Conservation (phyloP, 2,113 vertebrate species). For the Leucopsar rothschildi region DNA sequence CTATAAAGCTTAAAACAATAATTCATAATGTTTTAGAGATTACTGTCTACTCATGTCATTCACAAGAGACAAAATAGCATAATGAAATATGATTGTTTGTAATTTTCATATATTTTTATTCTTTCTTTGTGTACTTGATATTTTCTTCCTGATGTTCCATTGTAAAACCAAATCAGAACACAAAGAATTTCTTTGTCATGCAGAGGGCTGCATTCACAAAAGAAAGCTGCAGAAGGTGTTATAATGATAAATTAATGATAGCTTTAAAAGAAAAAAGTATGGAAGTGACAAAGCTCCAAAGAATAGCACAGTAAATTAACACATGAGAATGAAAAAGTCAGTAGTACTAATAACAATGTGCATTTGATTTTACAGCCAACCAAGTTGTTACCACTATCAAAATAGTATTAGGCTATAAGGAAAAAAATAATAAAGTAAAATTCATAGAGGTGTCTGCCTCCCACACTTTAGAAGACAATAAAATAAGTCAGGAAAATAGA, state of each 20-base stretch:
- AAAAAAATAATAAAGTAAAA: constrained; percentile 2
- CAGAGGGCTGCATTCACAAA: constrained; percentile 23
- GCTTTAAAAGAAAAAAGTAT: constrained; percentile 44
- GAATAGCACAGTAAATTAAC: constrained; percentile 36
- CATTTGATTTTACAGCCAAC: constrained; percentile 21
- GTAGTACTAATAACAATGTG: not conserved
- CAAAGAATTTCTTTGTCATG: constrained; percentile 3
- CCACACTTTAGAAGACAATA: not conserved
- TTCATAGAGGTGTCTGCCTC: not conserved
- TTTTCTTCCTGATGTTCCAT: not conserved
- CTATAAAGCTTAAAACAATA: constrained; percentile 12
- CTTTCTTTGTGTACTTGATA: not conserved
- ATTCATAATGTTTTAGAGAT: constrained; percentile 12
- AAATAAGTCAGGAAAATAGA: not conserved
- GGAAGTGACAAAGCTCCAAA: constrained; percentile 43
- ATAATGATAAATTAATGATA: constrained; percentile 67
- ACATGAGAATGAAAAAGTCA: constrained; percentile 25
- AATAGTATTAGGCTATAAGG: not conserved
- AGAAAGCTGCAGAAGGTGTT: not conserved
- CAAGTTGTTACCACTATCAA: constrained; percentile 15
- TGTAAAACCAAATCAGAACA: not conserved
- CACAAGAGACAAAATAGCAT: not conserved
- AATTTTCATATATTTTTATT: not conserved
- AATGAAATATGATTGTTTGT: not conserved
- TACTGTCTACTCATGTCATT: not conserved